Conservation (phyloP, 2,797 vertebrate genomes). For the Aotus griseimembra region DNA sequence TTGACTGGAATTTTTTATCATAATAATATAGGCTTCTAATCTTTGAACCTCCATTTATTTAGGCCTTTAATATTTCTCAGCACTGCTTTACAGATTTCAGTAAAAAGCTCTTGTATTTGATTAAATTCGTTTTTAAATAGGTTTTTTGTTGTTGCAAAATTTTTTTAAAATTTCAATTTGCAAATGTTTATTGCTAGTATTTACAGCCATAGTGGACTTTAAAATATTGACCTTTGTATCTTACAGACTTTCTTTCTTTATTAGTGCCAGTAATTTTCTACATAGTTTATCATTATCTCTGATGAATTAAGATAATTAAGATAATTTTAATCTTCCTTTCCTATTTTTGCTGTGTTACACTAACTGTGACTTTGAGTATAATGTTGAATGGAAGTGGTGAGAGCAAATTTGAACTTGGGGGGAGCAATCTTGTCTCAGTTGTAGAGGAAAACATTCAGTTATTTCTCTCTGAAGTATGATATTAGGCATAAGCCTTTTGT, state of each 20-base stretch:
- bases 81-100: neutral
- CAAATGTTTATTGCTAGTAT: neutral
- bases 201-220: neutral
- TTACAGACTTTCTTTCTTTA: neutral
- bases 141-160: neutral
- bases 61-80: neutral
- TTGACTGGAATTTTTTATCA: neutral
- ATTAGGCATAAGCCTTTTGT: neutral
- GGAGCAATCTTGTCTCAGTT: neutral
- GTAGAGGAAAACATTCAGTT: neutral
- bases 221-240: neutral
- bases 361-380: neutral
- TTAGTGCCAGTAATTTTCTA: neutral
- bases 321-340: neutral
- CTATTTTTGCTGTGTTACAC: neutral
- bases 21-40: neutral
- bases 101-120: neutral
- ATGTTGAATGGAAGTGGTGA: neutral
- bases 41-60: neutral
- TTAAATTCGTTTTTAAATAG: neutral
- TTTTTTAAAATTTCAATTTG: neutral
- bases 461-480: neutral
- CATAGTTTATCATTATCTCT: neutral
- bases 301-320: slow-evolving; percentile 11
- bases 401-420: neutral